Evolutionary conservation across 2,797 vertebrate genomes (phyloP).

Genomic region (Characodon lateralis): DNA sequence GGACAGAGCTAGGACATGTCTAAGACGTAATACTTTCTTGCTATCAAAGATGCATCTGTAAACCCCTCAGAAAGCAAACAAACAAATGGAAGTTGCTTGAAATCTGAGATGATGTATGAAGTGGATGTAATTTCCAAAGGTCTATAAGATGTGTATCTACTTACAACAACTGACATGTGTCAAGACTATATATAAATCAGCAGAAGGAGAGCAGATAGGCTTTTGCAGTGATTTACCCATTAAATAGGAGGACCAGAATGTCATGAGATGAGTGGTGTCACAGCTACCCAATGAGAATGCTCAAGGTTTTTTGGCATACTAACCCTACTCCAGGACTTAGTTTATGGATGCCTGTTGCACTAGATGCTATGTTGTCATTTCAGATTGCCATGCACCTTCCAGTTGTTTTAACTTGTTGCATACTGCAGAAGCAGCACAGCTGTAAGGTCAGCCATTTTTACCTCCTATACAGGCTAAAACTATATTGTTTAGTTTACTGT

Average conservation of each 20-base stretch:
- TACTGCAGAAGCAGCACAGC: neutral
- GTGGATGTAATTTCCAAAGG: neutral
- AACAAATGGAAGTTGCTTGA: neutral
- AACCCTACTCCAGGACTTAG: neutral
- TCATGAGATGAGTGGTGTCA: neutral
- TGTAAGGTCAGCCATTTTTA: neutral
- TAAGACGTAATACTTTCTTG: conserved; percentile 2
- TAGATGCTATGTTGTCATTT: neutral
- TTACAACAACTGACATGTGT: neutral
- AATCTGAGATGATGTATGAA: neutral
- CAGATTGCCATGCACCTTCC: neutral
- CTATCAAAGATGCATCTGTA: conserved; percentile 8
- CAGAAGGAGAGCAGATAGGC: neutral
- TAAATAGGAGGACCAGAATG: neutral
- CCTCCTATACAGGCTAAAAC: neutral
- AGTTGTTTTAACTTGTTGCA: neutral
- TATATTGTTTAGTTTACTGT: neutral
- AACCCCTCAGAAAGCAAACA: neutral
- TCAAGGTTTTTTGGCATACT: neutral
- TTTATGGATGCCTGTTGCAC: neutral
- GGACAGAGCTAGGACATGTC: conserved; percentile 12
- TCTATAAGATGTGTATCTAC: too few relatives aligned
- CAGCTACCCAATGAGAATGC: neutral
- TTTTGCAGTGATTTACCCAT: neutral
- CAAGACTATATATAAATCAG: neutral